Base-by-base conservation (phyloP, 1,140 invertebrate species). In the Aricia agestis region DNA sequence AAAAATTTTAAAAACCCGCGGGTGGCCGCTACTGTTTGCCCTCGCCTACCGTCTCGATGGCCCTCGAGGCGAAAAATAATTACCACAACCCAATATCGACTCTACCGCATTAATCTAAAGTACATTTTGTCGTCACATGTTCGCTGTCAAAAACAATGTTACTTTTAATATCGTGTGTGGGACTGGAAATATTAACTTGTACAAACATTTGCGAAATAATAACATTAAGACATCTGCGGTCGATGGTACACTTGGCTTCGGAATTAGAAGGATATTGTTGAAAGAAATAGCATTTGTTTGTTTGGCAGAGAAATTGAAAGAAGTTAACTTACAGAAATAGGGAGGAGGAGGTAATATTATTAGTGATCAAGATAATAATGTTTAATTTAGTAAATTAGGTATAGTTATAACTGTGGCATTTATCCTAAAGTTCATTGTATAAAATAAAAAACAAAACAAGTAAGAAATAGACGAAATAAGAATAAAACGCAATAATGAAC, bases 11-110 rank as follows among this genome's bases (percentile, higher is more conserved):
- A 83, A 81, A 80, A 81, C 72, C 76, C 73, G 75, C 83, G 85
- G 87, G 86, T 89, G 85, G 87, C 80, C 84, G 85, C 85, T 89
- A 85, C 87, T 87, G 87, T 87, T 85, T 87, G 83, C 78, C 85
- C 85, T 78, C 72, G 72, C 78, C 85, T 85, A 83, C 79, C 77
- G 82, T 82, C 80, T 79, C 76, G 82, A 86, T 73, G 79, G 75
- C 75, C 78, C 76, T 84, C 81, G 58, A 76, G 61, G 36, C 72
- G 52, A 67, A 15, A 52, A 15, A 59, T 61, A 41, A 68, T 32
- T n/a, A 36, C 2, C 36, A 52, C 32, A 66, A 65, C 67, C 17
- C 18, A 74, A 52, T 59, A 31, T 68, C 19, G 10, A 72, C 61
- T 18, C 69, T 75, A 66, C 42, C 0, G 0, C 11, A 10, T 11